phyloP scores from a whole-genome alignment of 1,140 invertebrate genomes.

The Aphaenogaster floridana region DNA sequence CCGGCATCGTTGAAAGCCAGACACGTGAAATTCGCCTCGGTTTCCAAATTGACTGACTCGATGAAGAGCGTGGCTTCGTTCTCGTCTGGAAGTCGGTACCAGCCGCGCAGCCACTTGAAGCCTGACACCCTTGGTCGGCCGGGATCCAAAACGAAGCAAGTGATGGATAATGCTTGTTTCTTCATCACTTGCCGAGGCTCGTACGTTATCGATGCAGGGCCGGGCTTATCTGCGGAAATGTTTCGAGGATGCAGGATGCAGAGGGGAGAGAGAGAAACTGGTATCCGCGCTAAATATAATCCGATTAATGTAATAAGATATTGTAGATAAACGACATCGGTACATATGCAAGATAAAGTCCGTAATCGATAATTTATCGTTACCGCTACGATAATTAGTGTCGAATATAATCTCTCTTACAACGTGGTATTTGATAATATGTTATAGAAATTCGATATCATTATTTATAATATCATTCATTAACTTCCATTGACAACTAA shows the following conservation, averaged over 20 bases:
- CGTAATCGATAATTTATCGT: conserved; percentile 1
- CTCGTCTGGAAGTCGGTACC: conserved; percentile 91
- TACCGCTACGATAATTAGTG: conserved; percentile 17
- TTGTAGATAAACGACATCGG: neutral
- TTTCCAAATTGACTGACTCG: conserved; percentile 93
- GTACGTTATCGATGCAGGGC: conserved; percentile 90
- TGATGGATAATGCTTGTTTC: conserved; percentile 91
- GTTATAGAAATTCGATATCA: neutral
- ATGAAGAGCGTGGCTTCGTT: conserved; percentile 92
- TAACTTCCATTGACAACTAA: neutral
- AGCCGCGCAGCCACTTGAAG: conserved; percentile 93
- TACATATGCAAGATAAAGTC: conserved; percentile 39
- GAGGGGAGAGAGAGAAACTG: neutral
- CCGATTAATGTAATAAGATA: conserved; percentile 40
- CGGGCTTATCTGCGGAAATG: conserved; percentile 90
- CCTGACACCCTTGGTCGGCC: conserved; percentile 92
- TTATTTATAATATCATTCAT: neutral
- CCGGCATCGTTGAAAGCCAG: conserved; percentile 94
- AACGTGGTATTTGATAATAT: conserved; percentile 2
- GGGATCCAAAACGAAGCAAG: conserved; percentile 93
- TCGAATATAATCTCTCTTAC: neutral
- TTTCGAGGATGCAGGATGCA: neutral
- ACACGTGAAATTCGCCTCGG: conserved; percentile 95
- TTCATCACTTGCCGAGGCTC: conserved; percentile 93
- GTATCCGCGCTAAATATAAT: conserved; percentile 25